Percentiles rank a stretch among this genome's conserved stretches.
These are phyloP conservation scores for Platypus cylindrus DNA, from an alignment of 2,888 invertebrate species.

Conservation along the genomic window DNA sequence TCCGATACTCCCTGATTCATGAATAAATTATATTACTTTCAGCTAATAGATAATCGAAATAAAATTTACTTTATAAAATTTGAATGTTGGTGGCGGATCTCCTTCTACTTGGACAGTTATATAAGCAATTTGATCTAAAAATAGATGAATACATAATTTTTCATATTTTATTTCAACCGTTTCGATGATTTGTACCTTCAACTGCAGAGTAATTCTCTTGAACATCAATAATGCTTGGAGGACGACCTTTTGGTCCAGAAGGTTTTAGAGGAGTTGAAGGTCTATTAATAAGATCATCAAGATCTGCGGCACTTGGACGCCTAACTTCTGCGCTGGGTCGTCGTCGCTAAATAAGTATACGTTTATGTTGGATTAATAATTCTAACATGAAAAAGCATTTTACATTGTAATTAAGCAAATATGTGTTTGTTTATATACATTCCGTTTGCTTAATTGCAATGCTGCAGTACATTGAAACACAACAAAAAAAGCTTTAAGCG, in stretches of 20 bases:
- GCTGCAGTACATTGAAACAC: too few species aligned
- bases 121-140: slow-evolving; percentile 79
- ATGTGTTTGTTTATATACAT: too few species aligned
- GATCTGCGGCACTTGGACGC: slow-evolving; percentile 78
- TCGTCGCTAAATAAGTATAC: slow-evolving; percentile 53
- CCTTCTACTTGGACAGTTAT: slow-evolving; percentile 89
- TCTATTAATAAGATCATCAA: slow-evolving; percentile 83
- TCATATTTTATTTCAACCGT: too few species aligned
- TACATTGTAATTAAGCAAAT: too few species aligned
- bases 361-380: too few species aligned
- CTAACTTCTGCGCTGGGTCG: slow-evolving; percentile 84
- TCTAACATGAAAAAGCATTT: too few species aligned
- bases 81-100: slow-evolving; percentile 87
- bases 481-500: too few species aligned
- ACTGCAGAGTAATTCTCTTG: slow-evolving; percentile 92
- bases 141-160: too few species aligned
- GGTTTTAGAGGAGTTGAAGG: slow-evolving; percentile 80
- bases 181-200: slow-evolving; percentile 76
- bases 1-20: slow-evolving; percentile 61
- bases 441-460: too few species aligned
- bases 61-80: slow-evolving; percentile 67
- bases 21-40: too few species aligned
- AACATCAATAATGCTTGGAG: slow-evolving; percentile 82
- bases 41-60: background rate
- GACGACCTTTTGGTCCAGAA: slow-evolving; percentile 59